Base-by-base conservation (phyloP, 2,888 invertebrate genomes). In the Gerris lacustris region DNA sequence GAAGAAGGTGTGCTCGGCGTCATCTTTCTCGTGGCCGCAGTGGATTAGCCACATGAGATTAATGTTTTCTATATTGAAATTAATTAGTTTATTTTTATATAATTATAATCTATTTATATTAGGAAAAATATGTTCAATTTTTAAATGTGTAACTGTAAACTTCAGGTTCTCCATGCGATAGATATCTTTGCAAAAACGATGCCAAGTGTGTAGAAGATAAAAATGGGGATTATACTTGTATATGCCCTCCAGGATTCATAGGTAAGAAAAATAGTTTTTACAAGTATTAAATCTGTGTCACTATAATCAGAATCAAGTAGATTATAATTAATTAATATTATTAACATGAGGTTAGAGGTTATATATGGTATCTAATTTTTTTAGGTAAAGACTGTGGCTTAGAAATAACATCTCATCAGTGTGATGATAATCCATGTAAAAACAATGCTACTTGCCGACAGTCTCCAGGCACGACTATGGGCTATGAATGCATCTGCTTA, bases 371-470 rank as follows among this genome's bases (percentile, higher is more conserved):
- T 9, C 69, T 44, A 64, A 66, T 66, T 69, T 66, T 73, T 75
- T 9, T 78, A 85, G 87, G 88, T 6, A 79, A 79, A 67, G 83
- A 84, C 78, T 94, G 94, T 80, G 91, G 92, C 78, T 85, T 86
- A 71, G 88, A 89, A 79, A 84, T 88, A 68, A 87, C 73, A 47
- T 69, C 70, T 11, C 73, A 89, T 67, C 82, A 85, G 73, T 94
- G 94, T 81, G 86, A 86, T 77, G 84, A 86, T 73, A 84, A 86
- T 73, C 92, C 92, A 2, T 96, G 96, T 79, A 82, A 84, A 74
- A 89, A 94, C 81, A 89, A 89, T 78, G 93, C 88, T 72, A 86
- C 86, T 75, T 94, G 94, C 79, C 82, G 84, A 17, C 68, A 71
- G 74, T 82, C 85, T 55, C 81, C 84, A 2, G 85, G 84, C 66